Percentiles rank a stretch among this genome's conserved stretches.
These are phyloP conservation scores for Theonella swinhoei DNA, from an alignment of 37 sponge, comb jelly and placozoan species.

Conservation along the genomic window DNA sequence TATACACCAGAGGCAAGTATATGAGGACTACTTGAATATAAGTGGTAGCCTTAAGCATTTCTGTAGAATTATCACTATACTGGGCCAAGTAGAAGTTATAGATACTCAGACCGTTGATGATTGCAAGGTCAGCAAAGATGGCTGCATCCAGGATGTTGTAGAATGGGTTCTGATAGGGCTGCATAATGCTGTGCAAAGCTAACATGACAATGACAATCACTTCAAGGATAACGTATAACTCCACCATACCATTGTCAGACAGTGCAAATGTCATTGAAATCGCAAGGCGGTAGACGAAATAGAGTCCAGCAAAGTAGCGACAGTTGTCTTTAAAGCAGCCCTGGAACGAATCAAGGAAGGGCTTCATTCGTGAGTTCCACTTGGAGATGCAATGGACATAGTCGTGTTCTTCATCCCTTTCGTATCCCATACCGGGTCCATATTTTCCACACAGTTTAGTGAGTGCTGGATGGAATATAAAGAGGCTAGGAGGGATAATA, in stretches of 20 bases:
- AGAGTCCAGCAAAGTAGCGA: slow-evolving; percentile 46
- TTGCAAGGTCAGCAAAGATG: slow-evolving; percentile 20
- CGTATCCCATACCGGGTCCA: neutral
- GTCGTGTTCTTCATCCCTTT: neutral
- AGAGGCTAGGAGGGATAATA: neutral
- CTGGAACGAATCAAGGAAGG: slow-evolving; percentile 40
- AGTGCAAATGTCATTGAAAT: slow-evolving; percentile 7
- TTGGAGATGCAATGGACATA: neutral
- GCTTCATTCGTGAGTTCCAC: neutral
- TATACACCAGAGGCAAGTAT: slow-evolving; percentile 36
- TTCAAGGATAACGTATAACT: slow-evolving; percentile 10
- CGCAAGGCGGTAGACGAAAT: slow-evolving; percentile 22
- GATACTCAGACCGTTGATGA: slow-evolving; percentile 20
- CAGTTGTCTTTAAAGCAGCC: slow-evolving; percentile 29
- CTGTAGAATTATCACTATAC: neutral
- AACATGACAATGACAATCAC: slow-evolving; percentile 22
- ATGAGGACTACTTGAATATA: slow-evolving; percentile 21
- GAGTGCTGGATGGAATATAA: neutral
- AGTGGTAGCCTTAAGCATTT: neutral
- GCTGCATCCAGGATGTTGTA: slow-evolving; percentile 25
- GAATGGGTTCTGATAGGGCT: slow-evolving; percentile 34
- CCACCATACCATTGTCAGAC: neutral
- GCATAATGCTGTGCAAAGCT: slow-evolving; percentile 6
- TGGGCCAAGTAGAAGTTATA: slow-evolving; percentile 15
- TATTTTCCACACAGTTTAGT: neutral